Evolutionary conservation across 2,113 vertebrate species (phyloP).

Genomic region (Platycercus adscitus): DNA sequence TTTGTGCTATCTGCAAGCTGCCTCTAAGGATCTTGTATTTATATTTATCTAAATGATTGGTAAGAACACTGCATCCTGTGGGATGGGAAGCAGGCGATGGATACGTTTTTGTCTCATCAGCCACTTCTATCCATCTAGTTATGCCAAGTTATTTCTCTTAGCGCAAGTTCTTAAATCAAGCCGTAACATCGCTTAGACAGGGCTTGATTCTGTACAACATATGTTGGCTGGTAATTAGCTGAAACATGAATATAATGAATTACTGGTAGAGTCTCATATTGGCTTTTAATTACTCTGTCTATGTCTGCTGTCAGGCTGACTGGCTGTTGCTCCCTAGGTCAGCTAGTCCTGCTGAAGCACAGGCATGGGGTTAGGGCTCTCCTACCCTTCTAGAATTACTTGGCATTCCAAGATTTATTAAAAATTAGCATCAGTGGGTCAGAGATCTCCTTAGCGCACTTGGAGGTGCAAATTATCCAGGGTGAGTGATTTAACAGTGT

Average conservation of each 20-base stretch:
- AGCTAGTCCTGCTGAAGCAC: neutral
- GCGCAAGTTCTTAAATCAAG: neutral
- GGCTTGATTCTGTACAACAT: neutral
- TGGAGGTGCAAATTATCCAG: conserved; percentile 42
- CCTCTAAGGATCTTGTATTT: neutral
- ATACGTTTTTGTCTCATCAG: neutral
- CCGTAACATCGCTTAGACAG: neutral
- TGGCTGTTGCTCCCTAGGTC: neutral
- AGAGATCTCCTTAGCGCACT: neutral
- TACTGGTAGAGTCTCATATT: neutral
- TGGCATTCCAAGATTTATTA: conserved; percentile 67
- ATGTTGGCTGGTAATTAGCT: conserved; percentile 27
- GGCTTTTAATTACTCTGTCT: conserved; percentile 17
- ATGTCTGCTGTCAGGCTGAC: neutral
- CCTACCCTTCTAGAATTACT: conserved; percentile 55
- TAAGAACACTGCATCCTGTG: neutral
- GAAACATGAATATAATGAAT: conserved; percentile 10
- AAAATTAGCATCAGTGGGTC: conserved; percentile 46
- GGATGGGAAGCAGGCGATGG: neutral
- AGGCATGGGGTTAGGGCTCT: neutral
- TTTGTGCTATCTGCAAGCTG: neutral
- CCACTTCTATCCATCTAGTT: neutral
- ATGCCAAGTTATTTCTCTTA: neutral
- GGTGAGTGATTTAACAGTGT: neutral
- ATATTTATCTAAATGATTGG: neutral